Conservation (phyloP, 92 coral and sea anemone species). For the Scolanthus callimorphus region DNA sequence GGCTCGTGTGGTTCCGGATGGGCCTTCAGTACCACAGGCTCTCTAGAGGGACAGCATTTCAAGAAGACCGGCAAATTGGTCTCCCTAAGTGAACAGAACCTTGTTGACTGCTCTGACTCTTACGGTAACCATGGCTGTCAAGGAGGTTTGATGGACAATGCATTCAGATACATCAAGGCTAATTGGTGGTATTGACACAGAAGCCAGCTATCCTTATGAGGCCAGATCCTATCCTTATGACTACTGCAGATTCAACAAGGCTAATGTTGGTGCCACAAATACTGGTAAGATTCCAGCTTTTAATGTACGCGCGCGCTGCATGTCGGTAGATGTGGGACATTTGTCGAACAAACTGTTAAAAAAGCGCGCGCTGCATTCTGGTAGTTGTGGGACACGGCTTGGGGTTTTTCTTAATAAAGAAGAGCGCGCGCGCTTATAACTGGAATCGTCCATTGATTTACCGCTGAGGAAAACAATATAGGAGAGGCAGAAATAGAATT, state of each 20-base stretch:
- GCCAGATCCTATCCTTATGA: slow-evolving; percentile 44
- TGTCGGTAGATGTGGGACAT: too few species aligned
- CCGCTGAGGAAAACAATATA: too few species aligned
- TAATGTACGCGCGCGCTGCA: too few species aligned
- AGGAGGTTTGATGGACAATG: slow-evolving; percentile 65
- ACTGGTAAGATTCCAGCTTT: slow-evolving; percentile 67
- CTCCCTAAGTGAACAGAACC: slow-evolving; percentile 87
- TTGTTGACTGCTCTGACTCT: slow-evolving; percentile 68
- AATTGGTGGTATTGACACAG: slow-evolving; percentile 91
- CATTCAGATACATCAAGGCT: slow-evolving; percentile 61
- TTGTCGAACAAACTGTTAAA: too few species aligned
- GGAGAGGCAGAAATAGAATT: too few species aligned
- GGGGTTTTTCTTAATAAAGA: too few species aligned
- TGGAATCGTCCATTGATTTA: too few species aligned
- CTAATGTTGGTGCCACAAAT: slow-evolving; percentile 59
- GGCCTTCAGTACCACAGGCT: slow-evolving; percentile 91
- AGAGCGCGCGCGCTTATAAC: too few species aligned
- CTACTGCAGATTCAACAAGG: slow-evolving; percentile 48
- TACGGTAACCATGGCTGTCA: slow-evolving; percentile 51
- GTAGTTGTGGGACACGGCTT: too few species aligned
- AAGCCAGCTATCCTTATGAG: slow-evolving; percentile 67
- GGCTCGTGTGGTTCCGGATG: slow-evolving; percentile 73
- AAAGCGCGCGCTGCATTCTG: too few species aligned
- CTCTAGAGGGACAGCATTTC: slow-evolving; percentile 88
- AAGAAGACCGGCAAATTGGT: slow-evolving; percentile 81